A percentile compares a stretch with the other conserved stretches of the same genome.
Conservation (phyloP, 2,113 vertebrate genomes). For the Alectura lathami region DNA sequence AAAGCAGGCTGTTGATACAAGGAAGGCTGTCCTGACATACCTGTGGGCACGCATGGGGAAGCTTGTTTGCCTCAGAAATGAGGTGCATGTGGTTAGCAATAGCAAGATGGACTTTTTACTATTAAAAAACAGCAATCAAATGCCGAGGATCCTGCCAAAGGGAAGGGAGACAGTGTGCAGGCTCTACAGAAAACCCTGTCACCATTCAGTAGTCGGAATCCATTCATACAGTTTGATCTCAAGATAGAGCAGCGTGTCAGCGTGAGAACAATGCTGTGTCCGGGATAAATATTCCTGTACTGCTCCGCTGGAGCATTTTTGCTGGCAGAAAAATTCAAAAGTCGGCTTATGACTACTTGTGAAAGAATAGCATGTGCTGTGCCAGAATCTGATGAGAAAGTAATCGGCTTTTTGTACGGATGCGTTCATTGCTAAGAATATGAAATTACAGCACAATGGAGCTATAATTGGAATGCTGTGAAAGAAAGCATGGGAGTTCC, state of each 20-base stretch:
- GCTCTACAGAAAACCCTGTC: not conserved
- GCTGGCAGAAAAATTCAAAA: not conserved
- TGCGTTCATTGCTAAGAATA: conserved; percentile 33
- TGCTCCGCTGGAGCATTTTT: not conserved
- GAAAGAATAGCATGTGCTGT: not conserved
- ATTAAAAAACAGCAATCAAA: not conserved
- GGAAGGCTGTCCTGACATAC: not conserved
- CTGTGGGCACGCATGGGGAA: not conserved
- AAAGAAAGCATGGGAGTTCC: not conserved
- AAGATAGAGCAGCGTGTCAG: not conserved
- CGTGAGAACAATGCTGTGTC: not conserved
- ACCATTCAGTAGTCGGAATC: not conserved
- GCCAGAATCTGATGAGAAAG: conserved; percentile 16
- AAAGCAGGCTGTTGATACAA: not conserved
- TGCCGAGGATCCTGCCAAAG: not conserved
- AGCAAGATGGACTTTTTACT: not conserved
- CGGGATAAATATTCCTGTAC: not conserved
- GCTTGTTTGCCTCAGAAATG: not conserved
- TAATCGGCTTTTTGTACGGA: conserved; percentile 23
- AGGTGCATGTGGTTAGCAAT: not conserved
- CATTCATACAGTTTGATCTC: not conserved
- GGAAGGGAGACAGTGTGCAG: not conserved
- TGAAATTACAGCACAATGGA: not conserved
- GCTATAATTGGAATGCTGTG: not conserved
- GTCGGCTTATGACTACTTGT: conserved; percentile 5